phyloP scores from a whole-genome alignment of 2,888 invertebrate genomes.

The Synanthedon tipuliformis region DNA sequence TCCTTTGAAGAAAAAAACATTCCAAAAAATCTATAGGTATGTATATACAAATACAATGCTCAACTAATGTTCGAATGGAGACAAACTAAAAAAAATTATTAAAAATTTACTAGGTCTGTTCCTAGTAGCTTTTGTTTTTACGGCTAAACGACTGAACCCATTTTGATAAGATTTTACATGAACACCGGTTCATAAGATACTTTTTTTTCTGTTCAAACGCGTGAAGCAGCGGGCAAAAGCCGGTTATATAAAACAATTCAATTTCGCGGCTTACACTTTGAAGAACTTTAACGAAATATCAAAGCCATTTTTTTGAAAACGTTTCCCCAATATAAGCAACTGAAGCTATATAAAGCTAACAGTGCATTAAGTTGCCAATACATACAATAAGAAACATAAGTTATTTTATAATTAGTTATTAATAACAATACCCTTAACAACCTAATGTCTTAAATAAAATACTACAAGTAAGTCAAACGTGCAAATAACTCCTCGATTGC shows the following conservation, averaged over 20 bases:
- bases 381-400: neutral
- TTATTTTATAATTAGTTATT: constrained; percentile 1
- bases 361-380: neutral
- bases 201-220: too few species aligned
- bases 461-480: constrained; percentile 48
- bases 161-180: too few species aligned
- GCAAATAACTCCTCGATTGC: constrained; percentile 14
- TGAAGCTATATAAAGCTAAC: neutral
- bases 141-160: too few species aligned
- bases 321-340: constrained; percentile 3
- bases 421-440: constrained; percentile 8
- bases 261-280: constrained; percentile 20
- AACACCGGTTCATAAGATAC: too few species aligned
- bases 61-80: too few species aligned
- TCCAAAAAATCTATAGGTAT: too few species aligned
- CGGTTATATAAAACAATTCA: constrained; percentile 22
- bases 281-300: neutral
- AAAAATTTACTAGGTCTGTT: too few species aligned
- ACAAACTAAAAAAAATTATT: too few species aligned
- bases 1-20: too few species aligned
- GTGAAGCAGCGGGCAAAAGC: neutral
- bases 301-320: neutral
- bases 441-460: constrained; percentile 11
- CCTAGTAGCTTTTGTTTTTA: too few species aligned
- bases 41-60: too few species aligned